Evolutionary conservation across 2,113 vertebrate genomes (phyloP), one percentile per base, ranked within the genome.

Genomic region (Tauraco erythrolophus): DNA sequence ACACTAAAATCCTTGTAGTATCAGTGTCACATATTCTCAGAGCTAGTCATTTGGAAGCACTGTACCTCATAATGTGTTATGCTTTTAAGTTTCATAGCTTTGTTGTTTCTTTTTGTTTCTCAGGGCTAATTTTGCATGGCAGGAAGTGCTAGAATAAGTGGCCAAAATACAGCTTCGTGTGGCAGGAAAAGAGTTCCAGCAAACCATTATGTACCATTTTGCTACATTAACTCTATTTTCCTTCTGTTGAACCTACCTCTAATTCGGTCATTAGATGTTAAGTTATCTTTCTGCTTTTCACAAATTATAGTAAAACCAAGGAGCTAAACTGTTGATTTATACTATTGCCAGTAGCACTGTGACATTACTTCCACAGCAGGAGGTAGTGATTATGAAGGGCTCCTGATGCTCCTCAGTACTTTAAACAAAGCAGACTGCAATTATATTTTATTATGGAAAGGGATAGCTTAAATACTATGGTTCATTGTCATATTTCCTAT

Each of bases 251-350:
- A 82, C 43, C 28, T 84, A 54, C 53, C 57, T 85, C 62, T 74
- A 78, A n/a, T 64, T 80, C 84, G 81, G 75, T 72, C 80, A 93
- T 48, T 21, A 48, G 46, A 48, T 10, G 8, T 22, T 48, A 48
- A 21, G 19, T 48, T 48, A 48, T 48, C 46, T 48, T 48, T 48
- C 46, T 41, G 41, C 41, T 41, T 70, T 70, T 62, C 86, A 89
- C 76, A 95, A 89, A 84, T 88, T 88, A 81, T 76, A 81, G 86
- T 69, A 74, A 85, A 88, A 91, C 72, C 53, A 80, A 77, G 37
- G 77, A 89, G 66, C 48, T 93, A 92, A 89, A 72, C 48, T 68
- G 57, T 80, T 94, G 84, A 75, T 33, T 87, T 89, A 60, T 46
- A 77, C 23, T 92, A n/a, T 68, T 93, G 62, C 62, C 77, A 78